Percentiles rank a stretch among this genome's conserved stretches.
Evolutionary conservation across 2,888 invertebrate species (phyloP).

Genomic region (Aleiodes testaceus): DNA sequence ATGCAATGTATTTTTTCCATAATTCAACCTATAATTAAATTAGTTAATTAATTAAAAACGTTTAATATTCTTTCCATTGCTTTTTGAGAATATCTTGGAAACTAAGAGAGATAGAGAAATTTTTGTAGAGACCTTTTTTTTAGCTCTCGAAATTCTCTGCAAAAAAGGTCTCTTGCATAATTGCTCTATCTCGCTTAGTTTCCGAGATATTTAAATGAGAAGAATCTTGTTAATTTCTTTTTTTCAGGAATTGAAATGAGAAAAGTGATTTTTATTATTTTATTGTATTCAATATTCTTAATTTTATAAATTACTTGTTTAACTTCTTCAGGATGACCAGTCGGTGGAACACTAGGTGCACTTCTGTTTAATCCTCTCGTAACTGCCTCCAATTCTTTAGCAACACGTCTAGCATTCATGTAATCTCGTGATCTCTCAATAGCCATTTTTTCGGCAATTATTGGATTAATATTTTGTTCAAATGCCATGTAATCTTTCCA

Average conservation of each 20-base stretch:
- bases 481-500: constrained; percentile 99
- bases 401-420: constrained; percentile 96
- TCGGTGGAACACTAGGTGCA: constrained; percentile 97
- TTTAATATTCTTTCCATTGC: no score
- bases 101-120: no score
- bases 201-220: no score
- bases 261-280: constrained; percentile 38
- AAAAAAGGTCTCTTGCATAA: no score
- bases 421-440: constrained; percentile 97
- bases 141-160: no score
- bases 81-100: no score
- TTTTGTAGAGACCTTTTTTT: no score
- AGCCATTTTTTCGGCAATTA: constrained; percentile 97
- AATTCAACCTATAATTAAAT: constrained; percentile 84
- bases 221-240: no score
- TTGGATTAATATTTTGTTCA: constrained; percentile 92
- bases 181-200: no score
- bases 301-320: constrained; percentile 82
- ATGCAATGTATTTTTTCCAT: constrained; percentile 99
- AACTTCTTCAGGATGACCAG: constrained; percentile 89
- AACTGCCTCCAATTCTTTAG: constrained; percentile 96
- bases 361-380: constrained; percentile 96
- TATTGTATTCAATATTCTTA: background rate
- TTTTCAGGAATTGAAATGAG: no score
- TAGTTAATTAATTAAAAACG: no score